Base-by-base conservation (phyloP, 2,888 invertebrate species). In the Ramazzottius varieornatus region DNA sequence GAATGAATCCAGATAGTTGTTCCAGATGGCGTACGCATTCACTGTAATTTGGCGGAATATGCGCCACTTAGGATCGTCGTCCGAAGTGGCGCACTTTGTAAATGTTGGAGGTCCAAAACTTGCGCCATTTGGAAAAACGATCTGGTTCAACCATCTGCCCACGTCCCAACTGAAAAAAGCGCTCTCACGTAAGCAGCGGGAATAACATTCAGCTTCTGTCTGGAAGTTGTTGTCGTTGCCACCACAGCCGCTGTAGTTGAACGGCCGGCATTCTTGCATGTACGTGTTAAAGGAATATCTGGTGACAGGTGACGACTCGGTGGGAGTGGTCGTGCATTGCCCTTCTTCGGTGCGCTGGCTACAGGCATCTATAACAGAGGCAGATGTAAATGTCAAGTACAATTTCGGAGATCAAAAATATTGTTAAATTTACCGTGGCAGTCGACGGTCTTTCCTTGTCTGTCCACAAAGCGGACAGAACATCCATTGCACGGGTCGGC, bases 401-500 rank as follows among this genome's bases (percentile, higher is more conserved):
- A n/a, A n/a, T 63, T 63, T 32, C 46, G 46, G 2, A 69, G 40
- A 40, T 40, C 20, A 40, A 13, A 40, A 40, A 40, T 40, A 8
- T 40, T 40, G 8, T 40, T 40, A 40, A 40, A 40, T 40, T 65
- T 67, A 66, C 67, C 68, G 65, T 67, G 66, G 63, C 71, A 71
- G 13, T 66, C 40, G 2, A 71, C 69, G n/a, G 65, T 46, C 33
- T 69, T 68, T 33, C 70, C 70, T 46, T 66, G 64, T 1, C 40
- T 33, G n/a, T 67, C 65, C 8, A 67, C 72, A 68, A 74, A 75
- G 2, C 72, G 66, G 2, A 72, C 70, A 64, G 68, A 67, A 67
- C 75, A 75, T 46, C 71, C 69, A 65, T 73, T 70, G 67, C 75
- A 75, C 16, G 74, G 74, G 68, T 75, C 74, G 65, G 75, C 73